Percentiles rank a stretch among this genome's conserved stretches.
These are phyloP conservation scores for Thysanoteuthis rhombus DNA, from an alignment of 2,888 invertebrate species.

Conservation along the genomic window DNA sequence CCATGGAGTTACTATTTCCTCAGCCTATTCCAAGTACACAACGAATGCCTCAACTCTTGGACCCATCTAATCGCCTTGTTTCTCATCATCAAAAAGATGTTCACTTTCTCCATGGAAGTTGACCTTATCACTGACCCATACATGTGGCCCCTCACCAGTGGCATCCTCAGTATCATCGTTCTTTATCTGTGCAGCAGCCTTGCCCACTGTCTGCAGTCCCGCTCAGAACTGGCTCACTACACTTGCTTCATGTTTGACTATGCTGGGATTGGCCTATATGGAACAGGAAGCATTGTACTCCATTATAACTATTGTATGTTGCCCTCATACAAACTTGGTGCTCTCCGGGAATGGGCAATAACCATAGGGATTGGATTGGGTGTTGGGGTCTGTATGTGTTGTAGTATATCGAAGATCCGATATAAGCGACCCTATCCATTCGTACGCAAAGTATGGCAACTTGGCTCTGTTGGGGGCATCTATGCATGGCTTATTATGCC, in stretches of 20 bases:
- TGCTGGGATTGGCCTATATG: conserved; percentile 66
- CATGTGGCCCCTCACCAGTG: conserved; percentile 63
- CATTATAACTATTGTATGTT: conserved; percentile 64
- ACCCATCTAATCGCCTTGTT: conserved; percentile 62
- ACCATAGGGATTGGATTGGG: conserved; percentile 59
- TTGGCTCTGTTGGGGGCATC: conserved; percentile 59
- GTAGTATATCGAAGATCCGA: conserved; percentile 60
- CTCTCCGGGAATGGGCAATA: conserved; percentile 49
- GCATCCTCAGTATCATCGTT: conserved; percentile 56
- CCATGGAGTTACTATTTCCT: conserved; percentile 63
- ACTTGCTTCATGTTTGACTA: conserved; percentile 67
- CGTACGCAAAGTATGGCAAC: conserved; percentile 63
- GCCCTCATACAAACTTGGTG: conserved; percentile 48
- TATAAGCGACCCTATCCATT: conserved; percentile 65
- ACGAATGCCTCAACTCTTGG: conserved; percentile 67
- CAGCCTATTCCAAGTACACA: conserved; percentile 65
- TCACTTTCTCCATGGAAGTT: conserved; percentile 52
- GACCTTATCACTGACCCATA: conserved; percentile 59
- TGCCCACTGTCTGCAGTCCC: conserved; percentile 64
- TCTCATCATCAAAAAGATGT: conserved; percentile 45
- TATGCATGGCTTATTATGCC: conserved; percentile 64
- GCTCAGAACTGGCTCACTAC: conserved; percentile 64
- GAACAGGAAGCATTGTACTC: conserved; percentile 65
- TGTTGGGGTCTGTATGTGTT: conserved; percentile 56
- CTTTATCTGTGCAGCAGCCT: conserved; percentile 60